Evolutionary conservation across 2,113 vertebrate species (phyloP), one percentile per base, ranked within the genome.

Genomic region (Calonectris borealis): DNA sequence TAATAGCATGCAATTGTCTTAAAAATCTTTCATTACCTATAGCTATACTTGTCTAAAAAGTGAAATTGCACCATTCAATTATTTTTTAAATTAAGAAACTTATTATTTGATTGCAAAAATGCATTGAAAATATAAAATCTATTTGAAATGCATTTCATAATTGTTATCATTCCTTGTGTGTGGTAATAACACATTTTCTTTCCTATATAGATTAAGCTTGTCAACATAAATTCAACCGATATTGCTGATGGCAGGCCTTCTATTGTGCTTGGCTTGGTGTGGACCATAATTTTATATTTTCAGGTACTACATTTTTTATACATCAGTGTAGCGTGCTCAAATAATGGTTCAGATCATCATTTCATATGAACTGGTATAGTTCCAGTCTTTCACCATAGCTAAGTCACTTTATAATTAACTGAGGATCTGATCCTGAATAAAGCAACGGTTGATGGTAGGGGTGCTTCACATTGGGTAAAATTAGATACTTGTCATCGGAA

Each of bases 211-310:
- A 99, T 99, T 96, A 99, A 99, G 83, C 97, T 99, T 84, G 99
- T 99, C 96, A 99, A 99, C 98, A 99, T 99, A 95, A 99, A 99
- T 97, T 98, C 99, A 77, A 99, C 99, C 38, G 99, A 99, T 94
- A 99, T 99, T 70, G 99, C 99, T 51, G 99, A 99, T 96, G 99
- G 99, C 58, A 98, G 98, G 38, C 99, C 99, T 5, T 98, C 99
- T 15, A 99, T 99, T 83, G 99, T 99, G 16, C 98, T 99, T 42
- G 99, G 99, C 22, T 97, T 99, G 97, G 92, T 99, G 85, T 99
- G 99, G 99, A 99, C 99, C 91, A 99, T 99, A 93, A 99, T 99
- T 96, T 98, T 99, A 2, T 99, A 99, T 97, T 99, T 99, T 95
- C 99, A 99, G 99, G 99, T 99, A 98, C 71, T 40, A 14, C 3